These are phyloP conservation scores for Rynchops niger DNA, from an alignment of 2,113 vertebrate genomes.

Conservation along the genomic window DNA sequence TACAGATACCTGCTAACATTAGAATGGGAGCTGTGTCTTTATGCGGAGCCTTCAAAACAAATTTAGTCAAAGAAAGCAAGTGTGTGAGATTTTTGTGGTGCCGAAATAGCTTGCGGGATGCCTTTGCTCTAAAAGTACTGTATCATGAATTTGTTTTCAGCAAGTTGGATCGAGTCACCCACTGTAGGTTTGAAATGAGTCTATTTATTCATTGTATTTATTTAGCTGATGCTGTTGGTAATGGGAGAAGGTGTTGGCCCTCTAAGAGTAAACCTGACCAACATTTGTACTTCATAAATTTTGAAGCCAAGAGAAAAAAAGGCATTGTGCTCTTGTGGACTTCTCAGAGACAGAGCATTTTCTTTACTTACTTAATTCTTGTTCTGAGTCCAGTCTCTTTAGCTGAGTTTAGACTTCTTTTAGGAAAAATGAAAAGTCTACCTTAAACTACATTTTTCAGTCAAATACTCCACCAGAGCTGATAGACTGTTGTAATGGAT, in stretches of 20 bases:
- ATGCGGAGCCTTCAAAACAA: neutral
- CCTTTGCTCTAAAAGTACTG: neutral
- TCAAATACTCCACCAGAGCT: neutral
- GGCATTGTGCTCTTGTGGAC: neutral
- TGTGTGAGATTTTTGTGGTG: neutral
- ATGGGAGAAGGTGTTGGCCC: neutral
- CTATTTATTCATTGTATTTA: neutral
- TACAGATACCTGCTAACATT: slow-evolving; percentile 19
- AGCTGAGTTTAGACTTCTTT: neutral
- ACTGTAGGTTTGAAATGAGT: neutral
- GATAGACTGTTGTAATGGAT: neutral
- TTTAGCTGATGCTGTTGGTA: neutral
- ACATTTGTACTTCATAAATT: neutral
- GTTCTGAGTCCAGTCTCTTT: neutral
- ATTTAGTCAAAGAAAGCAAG: neutral
- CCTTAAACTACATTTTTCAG: neutral
- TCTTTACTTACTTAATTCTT: neutral
- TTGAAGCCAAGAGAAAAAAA: neutral
- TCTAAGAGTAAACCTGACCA: neutral
- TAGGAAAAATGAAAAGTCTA: neutral
- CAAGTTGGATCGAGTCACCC: neutral
- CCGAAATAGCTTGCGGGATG: neutral
- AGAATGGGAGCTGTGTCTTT: neutral
- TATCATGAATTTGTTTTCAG: neutral
- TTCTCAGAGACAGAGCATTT: neutral